These are phyloP conservation scores for Actinia tenebrosa DNA, from an alignment of 64 coral and sea anemone genomes.

Conservation along the genomic window DNA sequence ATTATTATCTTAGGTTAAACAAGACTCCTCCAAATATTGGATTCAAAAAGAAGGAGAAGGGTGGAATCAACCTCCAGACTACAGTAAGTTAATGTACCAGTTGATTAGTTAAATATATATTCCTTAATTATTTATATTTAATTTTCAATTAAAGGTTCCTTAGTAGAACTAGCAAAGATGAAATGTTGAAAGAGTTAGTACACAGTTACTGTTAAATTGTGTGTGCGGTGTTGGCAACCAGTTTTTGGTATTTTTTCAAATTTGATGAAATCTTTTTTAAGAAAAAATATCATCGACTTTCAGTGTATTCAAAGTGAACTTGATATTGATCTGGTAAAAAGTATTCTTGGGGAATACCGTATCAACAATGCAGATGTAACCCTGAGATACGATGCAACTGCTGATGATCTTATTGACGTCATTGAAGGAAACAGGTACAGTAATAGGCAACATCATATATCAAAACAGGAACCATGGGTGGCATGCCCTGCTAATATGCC, in stretches of 20 bases:
- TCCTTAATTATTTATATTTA: conserved; percentile 15
- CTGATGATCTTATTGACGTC: conserved; percentile 97
- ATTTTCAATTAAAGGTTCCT: too few species aligned
- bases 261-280: neutral
- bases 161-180: too few species aligned
- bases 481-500: too few species aligned
- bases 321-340: conserved; percentile 88
- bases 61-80: conserved; percentile 94
- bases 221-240: too few species aligned
- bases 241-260: neutral
- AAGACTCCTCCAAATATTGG: conserved; percentile 96
- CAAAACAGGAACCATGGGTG: too few species aligned
- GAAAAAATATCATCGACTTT: neutral
- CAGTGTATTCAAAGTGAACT: conserved; percentile 89
- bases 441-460: neutral
- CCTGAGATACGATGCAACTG: conserved; percentile 86
- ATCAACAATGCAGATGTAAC: conserved; percentile 95
- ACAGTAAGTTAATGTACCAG: conserved; percentile 39
- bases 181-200: too few species aligned
- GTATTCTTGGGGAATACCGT: conserved; percentile 92
- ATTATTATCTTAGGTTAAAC: conserved; percentile 52
- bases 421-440: conserved; percentile 91
- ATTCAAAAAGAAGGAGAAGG: conserved; percentile 94
- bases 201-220: too few species aligned
- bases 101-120: too few species aligned